Conservation (phyloP, 2,888 invertebrate species). For the Bibio marci region DNA sequence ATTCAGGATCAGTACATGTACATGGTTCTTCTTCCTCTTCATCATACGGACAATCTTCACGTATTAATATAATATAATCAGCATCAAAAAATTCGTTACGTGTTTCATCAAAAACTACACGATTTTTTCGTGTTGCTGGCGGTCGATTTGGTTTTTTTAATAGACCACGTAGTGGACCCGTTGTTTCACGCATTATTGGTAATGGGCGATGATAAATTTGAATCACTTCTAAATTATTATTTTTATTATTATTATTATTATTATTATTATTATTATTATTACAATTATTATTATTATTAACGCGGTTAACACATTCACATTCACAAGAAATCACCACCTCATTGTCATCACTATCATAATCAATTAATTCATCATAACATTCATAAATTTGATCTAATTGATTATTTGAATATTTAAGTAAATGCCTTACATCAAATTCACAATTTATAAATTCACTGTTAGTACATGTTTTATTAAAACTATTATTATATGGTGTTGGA, state of each 20-base stretch:
- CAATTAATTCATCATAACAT: slow-evolving; percentile 25
- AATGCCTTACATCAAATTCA: slow-evolving; percentile 12
- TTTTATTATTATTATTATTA: not conserved
- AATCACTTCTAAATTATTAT: not conserved
- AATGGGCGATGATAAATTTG: not conserved
- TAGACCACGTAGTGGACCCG: slow-evolving; percentile 30
- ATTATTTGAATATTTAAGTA: slow-evolving; percentile 7
- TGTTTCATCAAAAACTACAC: slow-evolving; percentile 77
- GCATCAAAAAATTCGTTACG: slow-evolving; percentile 84
- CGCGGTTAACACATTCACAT: slow-evolving; percentile 2
- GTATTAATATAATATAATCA: slow-evolving; percentile 77
- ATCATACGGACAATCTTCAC: slow-evolving; percentile 73
- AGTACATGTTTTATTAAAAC: too few relatives aligned
- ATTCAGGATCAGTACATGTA: slow-evolving; percentile 52
- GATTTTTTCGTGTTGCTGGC: slow-evolving; percentile 49
- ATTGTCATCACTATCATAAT: slow-evolving; percentile 8
- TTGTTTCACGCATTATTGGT: slow-evolving; percentile 29
- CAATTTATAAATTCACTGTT: slow-evolving; percentile 8
- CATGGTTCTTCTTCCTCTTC: slow-evolving; percentile 61
- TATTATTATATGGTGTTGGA: too few relatives aligned
- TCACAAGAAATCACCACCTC: not conserved
- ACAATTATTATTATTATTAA: slow-evolving; percentile 5
- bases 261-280: slow-evolving; percentile 6
- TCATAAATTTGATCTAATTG: slow-evolving; percentile 7
- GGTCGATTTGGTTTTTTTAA: slow-evolving; percentile 57